A percentile compares a stretch with the other conserved stretches of the same genome.
Evolutionary conservation across 2,113 vertebrate species (phyloP).

Genomic region (Alexandromys fortis): DNA sequence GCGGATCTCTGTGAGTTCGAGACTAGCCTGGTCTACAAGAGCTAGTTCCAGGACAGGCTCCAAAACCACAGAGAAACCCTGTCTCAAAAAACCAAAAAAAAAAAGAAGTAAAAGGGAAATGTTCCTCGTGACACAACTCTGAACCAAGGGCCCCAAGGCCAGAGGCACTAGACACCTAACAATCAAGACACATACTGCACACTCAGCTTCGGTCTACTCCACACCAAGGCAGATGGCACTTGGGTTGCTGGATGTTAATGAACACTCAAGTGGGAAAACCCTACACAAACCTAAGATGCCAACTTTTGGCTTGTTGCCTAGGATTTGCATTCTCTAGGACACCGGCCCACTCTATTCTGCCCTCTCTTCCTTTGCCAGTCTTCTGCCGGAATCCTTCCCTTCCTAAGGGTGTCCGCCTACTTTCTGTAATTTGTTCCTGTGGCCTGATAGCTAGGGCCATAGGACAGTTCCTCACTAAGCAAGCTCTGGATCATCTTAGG

Average conservation of each 20-base stretch:
- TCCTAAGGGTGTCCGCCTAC: neutral
- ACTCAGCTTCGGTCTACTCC: neutral
- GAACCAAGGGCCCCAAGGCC: neutral
- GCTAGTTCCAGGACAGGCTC: too few species aligned
- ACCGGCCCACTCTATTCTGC: neutral
- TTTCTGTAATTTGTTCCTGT: constrained; percentile 1
- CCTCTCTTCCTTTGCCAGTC: neutral
- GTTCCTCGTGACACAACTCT: neutral
- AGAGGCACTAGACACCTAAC: neutral
- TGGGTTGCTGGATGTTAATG: neutral
- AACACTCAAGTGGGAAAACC: neutral
- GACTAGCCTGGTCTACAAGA: too few species aligned
- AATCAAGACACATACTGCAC: neutral
- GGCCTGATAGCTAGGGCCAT: neutral
- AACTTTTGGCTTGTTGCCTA: neutral
- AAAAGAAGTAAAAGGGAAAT: neutral
- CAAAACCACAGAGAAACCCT: too few species aligned
- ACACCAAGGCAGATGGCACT: neutral
- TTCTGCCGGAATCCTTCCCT: constrained; percentile 2
- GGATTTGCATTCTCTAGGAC: neutral
- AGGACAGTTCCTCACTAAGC: neutral
- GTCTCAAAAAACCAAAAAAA: too few species aligned
- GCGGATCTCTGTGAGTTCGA: too few species aligned
- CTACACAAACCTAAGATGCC: neutral
- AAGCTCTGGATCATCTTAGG: neutral